Evolutionary conservation across 2,113 vertebrate species (phyloP).

Genomic region (Bagarius yarrelli): DNA sequence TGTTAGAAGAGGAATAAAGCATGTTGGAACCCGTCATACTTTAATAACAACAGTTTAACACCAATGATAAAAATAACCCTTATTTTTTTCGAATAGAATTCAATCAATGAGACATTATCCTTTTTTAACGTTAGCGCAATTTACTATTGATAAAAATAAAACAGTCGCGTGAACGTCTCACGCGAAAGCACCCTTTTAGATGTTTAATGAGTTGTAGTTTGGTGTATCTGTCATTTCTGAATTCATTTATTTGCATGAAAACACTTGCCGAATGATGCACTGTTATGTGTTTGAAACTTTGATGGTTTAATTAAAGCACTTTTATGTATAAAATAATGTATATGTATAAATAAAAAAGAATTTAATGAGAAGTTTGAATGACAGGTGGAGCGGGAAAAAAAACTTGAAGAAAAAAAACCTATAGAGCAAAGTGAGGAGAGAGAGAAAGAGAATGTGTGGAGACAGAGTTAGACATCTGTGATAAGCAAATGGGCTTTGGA

Average conservation of each 20-base stretch:
- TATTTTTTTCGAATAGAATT: background rate
- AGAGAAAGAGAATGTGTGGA: conserved; percentile 68
- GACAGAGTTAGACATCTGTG: conserved; percentile 53
- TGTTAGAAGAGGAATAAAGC: too few species aligned
- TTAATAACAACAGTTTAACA: background rate
- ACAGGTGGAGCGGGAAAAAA: background rate
- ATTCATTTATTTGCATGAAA: background rate
- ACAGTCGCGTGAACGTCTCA: background rate
- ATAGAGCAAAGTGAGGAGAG: conserved; percentile 58
- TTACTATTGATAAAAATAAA: background rate
- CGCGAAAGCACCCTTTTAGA: background rate
- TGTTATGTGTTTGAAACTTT: background rate
- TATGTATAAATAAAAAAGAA: conserved; percentile 14
- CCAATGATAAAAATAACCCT: background rate
- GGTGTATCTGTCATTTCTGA: background rate
- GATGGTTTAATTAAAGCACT: conserved; percentile 3
- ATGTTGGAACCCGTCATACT: too few species aligned
- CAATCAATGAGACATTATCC: background rate
- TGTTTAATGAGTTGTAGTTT: background rate
- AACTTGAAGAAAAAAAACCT: background rate
- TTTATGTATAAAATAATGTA: background rate
- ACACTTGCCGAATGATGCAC: background rate
- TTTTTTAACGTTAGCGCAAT: background rate
- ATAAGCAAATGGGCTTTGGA: conserved; percentile 66
- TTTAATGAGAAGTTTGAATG: conserved; percentile 25